Conservation (phyloP, 2,888 invertebrate species). For the Tupiocoris notatus region DNA sequence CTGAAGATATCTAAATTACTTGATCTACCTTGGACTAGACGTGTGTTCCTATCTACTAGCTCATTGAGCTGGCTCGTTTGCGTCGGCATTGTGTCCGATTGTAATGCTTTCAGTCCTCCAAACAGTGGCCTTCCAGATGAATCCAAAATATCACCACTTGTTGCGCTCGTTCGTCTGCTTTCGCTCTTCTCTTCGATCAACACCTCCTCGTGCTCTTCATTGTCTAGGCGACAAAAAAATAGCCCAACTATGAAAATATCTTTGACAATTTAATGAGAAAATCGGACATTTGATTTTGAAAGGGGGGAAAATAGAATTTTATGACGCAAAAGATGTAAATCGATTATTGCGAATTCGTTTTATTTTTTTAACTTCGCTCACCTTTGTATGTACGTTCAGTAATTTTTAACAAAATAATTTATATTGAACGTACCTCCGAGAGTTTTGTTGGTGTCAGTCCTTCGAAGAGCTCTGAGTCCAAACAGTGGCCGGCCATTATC, state of each 20-base stretch:
- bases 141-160: conserved; percentile 26
- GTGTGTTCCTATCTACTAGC: conserved; percentile 51
- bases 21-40: conserved; percentile 44
- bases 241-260: too few species aligned
- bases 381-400: too few species aligned
- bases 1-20: too few species aligned
- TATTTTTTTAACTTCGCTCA: too few species aligned
- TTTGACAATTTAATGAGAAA: too few species aligned
- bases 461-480: conserved; percentile 69
- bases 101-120: conserved; percentile 54
- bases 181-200: conserved; percentile 10
- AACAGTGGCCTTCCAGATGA: conserved; percentile 54
- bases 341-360: too few species aligned
- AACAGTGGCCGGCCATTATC: conserved; percentile 76
- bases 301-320: too few species aligned
- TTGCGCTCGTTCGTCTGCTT: not conserved
- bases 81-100: conserved; percentile 51
- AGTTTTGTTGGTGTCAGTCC: conserved; percentile 60
- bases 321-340: too few species aligned
- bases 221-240: too few species aligned
- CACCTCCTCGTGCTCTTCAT: conserved; percentile 13
- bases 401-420: conserved; percentile 44
- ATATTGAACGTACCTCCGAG: conserved; percentile 63
- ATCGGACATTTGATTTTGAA: too few species aligned
- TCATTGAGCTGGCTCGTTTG: conserved; percentile 51